Conservation (phyloP, 2,113 vertebrate species). For the Apteryx mantelli region DNA sequence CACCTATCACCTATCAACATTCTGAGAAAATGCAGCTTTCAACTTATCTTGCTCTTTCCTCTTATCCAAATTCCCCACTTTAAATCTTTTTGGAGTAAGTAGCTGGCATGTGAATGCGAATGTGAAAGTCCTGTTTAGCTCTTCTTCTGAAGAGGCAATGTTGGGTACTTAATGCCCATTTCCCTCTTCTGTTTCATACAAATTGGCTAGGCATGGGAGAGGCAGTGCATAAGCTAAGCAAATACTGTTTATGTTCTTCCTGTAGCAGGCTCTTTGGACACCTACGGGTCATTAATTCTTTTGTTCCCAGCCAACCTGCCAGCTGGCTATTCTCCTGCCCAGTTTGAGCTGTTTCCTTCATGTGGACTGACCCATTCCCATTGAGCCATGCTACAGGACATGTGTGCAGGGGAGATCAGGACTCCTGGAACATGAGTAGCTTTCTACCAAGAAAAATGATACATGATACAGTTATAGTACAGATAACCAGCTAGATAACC, state of each 20-base stretch:
- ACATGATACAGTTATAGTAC: not conserved
- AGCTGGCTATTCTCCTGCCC: not conserved
- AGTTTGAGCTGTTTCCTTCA: not conserved
- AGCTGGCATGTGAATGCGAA: not conserved
- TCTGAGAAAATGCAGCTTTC: not conserved
- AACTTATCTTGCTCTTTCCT: not conserved
- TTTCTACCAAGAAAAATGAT: not conserved
- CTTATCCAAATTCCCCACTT: not conserved
- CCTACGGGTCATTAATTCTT: conserved; percentile 11
- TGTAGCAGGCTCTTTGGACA: conserved; percentile 19
- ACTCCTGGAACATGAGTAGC: not conserved
- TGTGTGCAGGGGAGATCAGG: not conserved
- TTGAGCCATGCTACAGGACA: not conserved
- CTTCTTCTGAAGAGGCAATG: not conserved
- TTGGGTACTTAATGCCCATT: not conserved
- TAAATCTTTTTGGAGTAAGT: not conserved
- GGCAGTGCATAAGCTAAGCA: not conserved
- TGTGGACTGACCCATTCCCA: not conserved
- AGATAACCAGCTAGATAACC: not conserved
- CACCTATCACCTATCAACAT: not conserved
- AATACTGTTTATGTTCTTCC: conserved; percentile 23
- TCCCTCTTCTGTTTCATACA: not conserved
- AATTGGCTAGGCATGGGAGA: not conserved
- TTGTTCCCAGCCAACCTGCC: conserved; percentile 3
- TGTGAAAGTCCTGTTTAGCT: not conserved